Base-by-base conservation (phyloP, 2,113 vertebrate genomes). In the Sylvicapra grimmia region DNA sequence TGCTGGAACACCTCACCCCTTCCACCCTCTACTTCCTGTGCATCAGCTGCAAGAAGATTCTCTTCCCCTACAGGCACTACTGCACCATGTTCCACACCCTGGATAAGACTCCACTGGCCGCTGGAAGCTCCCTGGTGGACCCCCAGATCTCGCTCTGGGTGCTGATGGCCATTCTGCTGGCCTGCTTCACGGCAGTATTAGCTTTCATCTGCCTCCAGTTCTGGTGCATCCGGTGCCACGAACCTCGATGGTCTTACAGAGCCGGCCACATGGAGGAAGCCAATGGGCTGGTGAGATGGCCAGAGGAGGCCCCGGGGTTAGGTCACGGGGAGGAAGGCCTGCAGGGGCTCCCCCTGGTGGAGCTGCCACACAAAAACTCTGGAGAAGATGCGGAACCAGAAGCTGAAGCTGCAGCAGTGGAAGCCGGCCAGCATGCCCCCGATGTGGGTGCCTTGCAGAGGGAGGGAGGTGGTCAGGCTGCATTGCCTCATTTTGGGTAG, bases 21-120 rank as follows among this genome's bases (percentile, higher is more conserved):
- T 98, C 99, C 92, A 99, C 99, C 11, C 97, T 98, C 98, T 99
- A 99, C 2, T 97, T 99, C 18, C 98, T 99, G 82, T 99, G 99
- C 90, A 97, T 99, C 98, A 98, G 98, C 0, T 99, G 99, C 96
- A 98, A 98, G 96, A 98, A 98, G 97, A 96, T 97, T 1, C 96
- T 98, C 53, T 98, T 98, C 54, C 98, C 98, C 31, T 98, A 98
- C 25, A 93, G 98, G 95, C 98, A 98, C 92, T 98, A 99, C 97
- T 99, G 99, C 94, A 99, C 98, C 97, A 98, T 98, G 13, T 99
- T 99, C 94, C 98, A 98, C 97, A 99, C 99, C 0, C 97, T 98
- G 97, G 98, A 98, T 90, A 98, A 98, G 95, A 94, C 86, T 23
- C 98, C 98, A 0, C 93, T 98, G 89, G 96, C 98, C 16, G 96